phyloP scores from a whole-genome alignment of 2,797 vertebrate genomes.

The Gobio occitaniae region DNA sequence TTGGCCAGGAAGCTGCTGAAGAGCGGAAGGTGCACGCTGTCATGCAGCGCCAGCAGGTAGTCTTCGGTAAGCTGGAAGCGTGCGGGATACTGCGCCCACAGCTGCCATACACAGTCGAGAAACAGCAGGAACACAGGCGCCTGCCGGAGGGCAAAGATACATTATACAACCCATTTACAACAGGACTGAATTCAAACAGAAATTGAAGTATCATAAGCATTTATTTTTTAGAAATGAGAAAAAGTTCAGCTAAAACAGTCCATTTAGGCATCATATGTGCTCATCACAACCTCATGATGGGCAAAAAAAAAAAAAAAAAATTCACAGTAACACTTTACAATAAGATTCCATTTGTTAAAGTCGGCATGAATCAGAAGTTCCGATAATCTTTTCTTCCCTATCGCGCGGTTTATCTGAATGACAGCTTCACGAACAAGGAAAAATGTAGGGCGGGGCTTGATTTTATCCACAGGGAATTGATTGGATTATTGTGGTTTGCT shows the following conservation, averaged over 20 bases:
- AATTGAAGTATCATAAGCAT: not conserved
- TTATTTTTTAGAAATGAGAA: not conserved
- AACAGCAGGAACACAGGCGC: constrained; percentile 92
- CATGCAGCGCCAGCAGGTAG: constrained; percentile 89
- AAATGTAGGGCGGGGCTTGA: not conserved
- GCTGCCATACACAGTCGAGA: constrained; percentile 93
- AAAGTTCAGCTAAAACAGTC: not conserved
- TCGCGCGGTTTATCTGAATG: not conserved
- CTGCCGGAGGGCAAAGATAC: constrained; percentile 67
- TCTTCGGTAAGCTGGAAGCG: constrained; percentile 90
- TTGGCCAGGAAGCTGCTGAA: constrained; percentile 90
- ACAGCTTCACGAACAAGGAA: not conserved
- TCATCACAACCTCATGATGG: not conserved
- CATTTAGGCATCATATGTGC: not conserved
- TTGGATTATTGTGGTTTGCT: not conserved
- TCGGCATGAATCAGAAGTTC: not conserved
- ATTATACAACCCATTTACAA: not conserved
- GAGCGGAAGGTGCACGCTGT: constrained; percentile 87
- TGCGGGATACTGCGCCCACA: constrained; percentile 85
- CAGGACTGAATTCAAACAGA: not conserved
- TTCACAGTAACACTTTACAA: not conserved
- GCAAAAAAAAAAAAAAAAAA: no score
- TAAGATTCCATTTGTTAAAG: no score
- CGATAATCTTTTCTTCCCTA: not conserved
- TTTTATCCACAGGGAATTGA: not conserved